Evolutionary conservation across 2,113 vertebrate genomes (phyloP).

Genomic region (Mola mola): DNA sequence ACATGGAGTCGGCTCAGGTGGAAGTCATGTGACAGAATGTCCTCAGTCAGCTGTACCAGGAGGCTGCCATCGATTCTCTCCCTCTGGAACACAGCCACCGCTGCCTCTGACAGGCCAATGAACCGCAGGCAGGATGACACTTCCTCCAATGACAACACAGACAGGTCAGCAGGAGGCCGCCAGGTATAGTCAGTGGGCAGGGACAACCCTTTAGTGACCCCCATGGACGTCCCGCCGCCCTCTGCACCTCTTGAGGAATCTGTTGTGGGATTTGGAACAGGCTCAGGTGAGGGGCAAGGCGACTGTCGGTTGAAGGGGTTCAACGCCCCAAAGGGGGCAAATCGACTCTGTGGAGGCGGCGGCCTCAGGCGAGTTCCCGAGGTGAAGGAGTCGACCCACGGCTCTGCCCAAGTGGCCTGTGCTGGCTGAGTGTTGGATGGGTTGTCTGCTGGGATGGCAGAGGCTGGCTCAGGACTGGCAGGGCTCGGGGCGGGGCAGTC

Average conservation of each 20-base stretch:
- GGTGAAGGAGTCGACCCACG: slow-evolving; percentile 84
- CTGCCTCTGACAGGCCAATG: slow-evolving; percentile 94
- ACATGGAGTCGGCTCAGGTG: slow-evolving; percentile 95
- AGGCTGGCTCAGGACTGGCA: slow-evolving; percentile 63
- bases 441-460: slow-evolving; percentile 47
- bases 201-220: slow-evolving; percentile 71
- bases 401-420: slow-evolving; percentile 86
- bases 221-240: slow-evolving; percentile 81
- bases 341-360: slow-evolving; percentile 88
- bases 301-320: slow-evolving; percentile 89
- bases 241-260: slow-evolving; percentile 81
- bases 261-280: slow-evolving; percentile 72
- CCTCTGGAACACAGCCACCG: slow-evolving; percentile 90
- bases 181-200: slow-evolving; percentile 79
- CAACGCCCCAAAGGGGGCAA: slow-evolving; percentile 90
- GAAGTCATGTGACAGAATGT: slow-evolving; percentile 97
- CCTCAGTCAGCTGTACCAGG: slow-evolving; percentile 96
- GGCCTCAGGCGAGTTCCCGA: slow-evolving; percentile 85
- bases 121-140: slow-evolving; percentile 95
- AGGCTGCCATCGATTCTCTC: slow-evolving; percentile 97
- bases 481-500: slow-evolving; percentile 89
- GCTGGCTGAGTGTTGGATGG: slow-evolving; percentile 79
- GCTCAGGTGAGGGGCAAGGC: slow-evolving; percentile 78
- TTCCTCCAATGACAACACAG: slow-evolving; percentile 92
- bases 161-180: slow-evolving; percentile 92